Evolutionary conservation across 2,888 invertebrate species (phyloP), one percentile per base, ranked within the genome.

Genomic region (Clepsis dumicolana): DNA sequence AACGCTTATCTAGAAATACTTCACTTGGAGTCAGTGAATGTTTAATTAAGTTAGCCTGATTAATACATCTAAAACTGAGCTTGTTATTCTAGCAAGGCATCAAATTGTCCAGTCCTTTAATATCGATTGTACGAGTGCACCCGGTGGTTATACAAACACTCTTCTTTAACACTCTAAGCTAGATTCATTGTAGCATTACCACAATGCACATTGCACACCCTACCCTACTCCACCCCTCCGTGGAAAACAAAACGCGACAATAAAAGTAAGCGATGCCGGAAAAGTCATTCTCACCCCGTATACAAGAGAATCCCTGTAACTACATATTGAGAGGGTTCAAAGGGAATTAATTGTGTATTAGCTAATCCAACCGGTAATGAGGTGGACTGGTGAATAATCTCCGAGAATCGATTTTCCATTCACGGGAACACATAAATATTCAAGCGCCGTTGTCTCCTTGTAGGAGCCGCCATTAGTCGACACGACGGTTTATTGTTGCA

Each of bases 341-440:
- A 68, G 50, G 65, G 75, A 77, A 82, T 82, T 77, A 81, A 80
- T 80, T 75, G 76, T 74, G 74, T 75, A 74, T 76, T 75, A 77
- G 77, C 77, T 80, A 80, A 81, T 81, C 79, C 76, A 65, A 14
- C 71, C 72, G 73, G 76, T 84, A 82, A 84, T 82, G 80, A 82
- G 79, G 72, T 74, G 71, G 75, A 70, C 75, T 76, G 70, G 74
- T 77, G 74, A 75, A 80, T 82, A 81, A 83, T 80, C 75, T 74
- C 65, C 27, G 53, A 27, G 73, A 75, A 76, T 77, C 73, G 75
- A 76, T 77, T 74, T 73, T 70, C 61, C 74, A 72, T 75, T 75
- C 72, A 62, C 38, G 38, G 62, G 27, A 32, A 25, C 60, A 53
- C 65, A 61, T 66, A 61, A 53, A 66, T 66, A 66, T 66, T 66